Evolutionary conservation across 2,888 invertebrate species (phyloP), one percentile per base, ranked within the genome.

Genomic region (Diarsia mendica): DNA sequence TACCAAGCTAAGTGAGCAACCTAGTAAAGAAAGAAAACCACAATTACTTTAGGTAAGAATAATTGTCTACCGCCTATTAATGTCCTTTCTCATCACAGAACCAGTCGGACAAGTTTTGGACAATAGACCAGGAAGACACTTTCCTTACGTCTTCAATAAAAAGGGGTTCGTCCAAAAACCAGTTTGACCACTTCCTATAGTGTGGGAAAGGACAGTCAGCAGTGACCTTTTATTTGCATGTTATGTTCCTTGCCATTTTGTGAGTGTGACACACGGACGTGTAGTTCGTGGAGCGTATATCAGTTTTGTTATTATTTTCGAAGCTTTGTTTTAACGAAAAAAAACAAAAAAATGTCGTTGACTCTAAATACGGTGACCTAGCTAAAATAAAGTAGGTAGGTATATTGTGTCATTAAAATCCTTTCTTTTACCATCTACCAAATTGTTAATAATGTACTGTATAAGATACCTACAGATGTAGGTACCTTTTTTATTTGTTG

Each of bases 161-260:
- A 90, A 92, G 92, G 94, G 94, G 94, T 91, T 89, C 92, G 93
- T 92, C 93, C 93, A 89, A 88, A 93, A 95, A 95, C 95, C 93
- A 87, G 95, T 95, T 91, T 93, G 93, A 94, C 94, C 94, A 89
- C 92, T 93, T 94, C 89, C 86, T 53, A 55, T 75, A 79, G 86
- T 92, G 94, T 95, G 95, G 92, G 95, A 95, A 96, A 93, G 93
- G 94, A 92, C 94, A 94, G 90, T 74, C 39, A 51, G 67, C 85
- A 92, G 89, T 94, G 94, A 95, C 95, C 95, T 92, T 93, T 94
- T 94, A 95, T 94, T 94, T 94, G 93, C 94, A 94, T 94, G 91
- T 87, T 75, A 69, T 49, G 84, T 84, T 78, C 53, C 44, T 77
- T 72, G 67, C 64, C 3, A 58, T 67, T 65, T 77, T 75, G 67